Conservation (phyloP, 2,113 vertebrate genomes). For the Elgaria multicarinata region DNA sequence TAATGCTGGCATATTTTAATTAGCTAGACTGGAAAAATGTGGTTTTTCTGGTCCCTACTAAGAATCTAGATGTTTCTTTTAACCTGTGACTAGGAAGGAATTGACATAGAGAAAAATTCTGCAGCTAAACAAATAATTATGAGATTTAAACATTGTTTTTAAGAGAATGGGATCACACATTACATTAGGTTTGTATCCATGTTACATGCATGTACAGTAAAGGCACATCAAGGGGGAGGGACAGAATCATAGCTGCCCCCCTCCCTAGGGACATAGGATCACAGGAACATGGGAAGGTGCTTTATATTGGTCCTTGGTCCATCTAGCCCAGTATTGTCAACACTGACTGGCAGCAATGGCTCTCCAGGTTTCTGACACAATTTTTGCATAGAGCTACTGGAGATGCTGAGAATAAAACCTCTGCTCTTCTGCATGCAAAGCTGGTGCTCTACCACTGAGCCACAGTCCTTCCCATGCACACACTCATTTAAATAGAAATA, state of each 20-base stretch:
- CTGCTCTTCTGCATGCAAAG: no score
- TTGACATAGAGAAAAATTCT: background rate
- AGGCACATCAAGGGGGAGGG: background rate
- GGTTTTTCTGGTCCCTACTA: background rate
- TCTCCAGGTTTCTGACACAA: no score
- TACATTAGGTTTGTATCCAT: background rate
- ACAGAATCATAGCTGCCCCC: background rate
- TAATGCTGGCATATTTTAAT: background rate
- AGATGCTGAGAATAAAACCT: no score
- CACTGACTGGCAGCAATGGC: no score
- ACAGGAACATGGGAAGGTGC: no score
- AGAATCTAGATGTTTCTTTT: background rate
- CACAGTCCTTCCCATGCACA: no score
- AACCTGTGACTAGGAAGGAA: background rate
- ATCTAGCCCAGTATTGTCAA: no score
- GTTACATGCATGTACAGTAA: background rate
- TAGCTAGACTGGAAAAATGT: background rate
- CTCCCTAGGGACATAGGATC: background rate
- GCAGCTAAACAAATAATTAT: background rate
- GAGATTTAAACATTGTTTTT: background rate
- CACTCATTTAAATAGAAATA: no score
- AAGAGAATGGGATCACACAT: background rate
- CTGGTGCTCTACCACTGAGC: no score
- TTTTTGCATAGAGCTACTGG: no score
- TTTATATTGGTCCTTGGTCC: no score